phyloP scores from a whole-genome alignment of 2,113 vertebrate species.

The Desmodus rotundus region DNA sequence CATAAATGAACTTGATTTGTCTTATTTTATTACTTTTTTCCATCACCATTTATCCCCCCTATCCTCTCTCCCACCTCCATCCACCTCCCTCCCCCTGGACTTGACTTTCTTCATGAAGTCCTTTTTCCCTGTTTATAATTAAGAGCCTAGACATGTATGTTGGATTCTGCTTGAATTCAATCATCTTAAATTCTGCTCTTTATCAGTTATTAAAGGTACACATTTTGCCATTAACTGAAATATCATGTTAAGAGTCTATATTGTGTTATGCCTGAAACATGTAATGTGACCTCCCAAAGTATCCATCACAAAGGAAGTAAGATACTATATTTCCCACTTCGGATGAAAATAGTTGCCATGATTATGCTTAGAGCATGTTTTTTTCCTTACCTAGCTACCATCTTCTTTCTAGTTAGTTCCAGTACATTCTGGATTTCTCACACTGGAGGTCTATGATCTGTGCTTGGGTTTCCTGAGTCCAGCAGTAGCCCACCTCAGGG shows the following conservation, averaged over 20 bases:
- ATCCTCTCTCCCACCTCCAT: too few species aligned
- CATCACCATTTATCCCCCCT: too few species aligned
- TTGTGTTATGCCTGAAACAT: not conserved
- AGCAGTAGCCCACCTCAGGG: slow-evolving; percentile 60
- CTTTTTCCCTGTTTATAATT: not conserved
- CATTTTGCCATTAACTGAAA: not conserved
- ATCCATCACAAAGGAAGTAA: not conserved
- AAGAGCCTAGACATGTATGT: not conserved
- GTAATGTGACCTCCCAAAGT: not conserved
- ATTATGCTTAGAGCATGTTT: not conserved
- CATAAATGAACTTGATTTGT: not conserved
- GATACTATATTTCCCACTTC: not conserved
- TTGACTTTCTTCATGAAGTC: slow-evolving; percentile 3
- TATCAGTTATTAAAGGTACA: not conserved
- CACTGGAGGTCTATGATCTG: slow-evolving; percentile 77
- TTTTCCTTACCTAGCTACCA: not conserved
- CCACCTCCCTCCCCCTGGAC: not conserved
- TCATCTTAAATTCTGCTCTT: not conserved
- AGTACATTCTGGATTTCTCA: slow-evolving; percentile 70
- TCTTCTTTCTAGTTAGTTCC: slow-evolving; percentile 74
- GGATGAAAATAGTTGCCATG: not conserved
- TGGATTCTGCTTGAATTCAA: not conserved
- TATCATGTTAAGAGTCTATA: not conserved
- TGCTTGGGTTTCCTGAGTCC: slow-evolving; percentile 76
- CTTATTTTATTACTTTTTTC: not conserved